Evolutionary conservation across 1,140 invertebrate genomes (phyloP).

Genomic region (Dreissena rostriformis): DNA sequence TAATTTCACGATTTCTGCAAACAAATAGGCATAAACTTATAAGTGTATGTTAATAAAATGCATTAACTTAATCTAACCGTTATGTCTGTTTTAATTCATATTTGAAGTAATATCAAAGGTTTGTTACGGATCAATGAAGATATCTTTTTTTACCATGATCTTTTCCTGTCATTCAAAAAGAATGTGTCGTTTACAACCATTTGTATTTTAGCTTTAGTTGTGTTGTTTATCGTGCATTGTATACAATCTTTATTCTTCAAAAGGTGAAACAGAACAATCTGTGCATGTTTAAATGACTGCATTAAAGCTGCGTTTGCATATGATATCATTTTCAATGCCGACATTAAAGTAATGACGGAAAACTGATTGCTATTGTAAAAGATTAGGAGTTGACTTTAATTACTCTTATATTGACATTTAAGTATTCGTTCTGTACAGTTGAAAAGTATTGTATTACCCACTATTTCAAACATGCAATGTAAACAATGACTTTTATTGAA

Average conservation of each 20-base stretch:
- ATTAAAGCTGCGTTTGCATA: not conserved
- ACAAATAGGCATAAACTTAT: too few relatives aligned
- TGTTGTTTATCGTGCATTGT: not conserved
- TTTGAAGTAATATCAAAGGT: too few relatives aligned
- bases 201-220: not conserved
- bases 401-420: not conserved
- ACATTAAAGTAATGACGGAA: constrained; percentile 6
- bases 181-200: not conserved
- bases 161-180: not conserved
- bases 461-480: not conserved
- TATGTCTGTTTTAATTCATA: too few relatives aligned
- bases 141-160: too few relatives aligned
- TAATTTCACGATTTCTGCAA: too few relatives aligned
- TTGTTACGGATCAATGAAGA: too few relatives aligned
- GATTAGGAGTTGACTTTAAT: not conserved
- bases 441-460: constrained; percentile 6
- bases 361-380: not conserved
- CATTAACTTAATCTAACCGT: too few relatives aligned
- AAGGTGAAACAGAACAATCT: not conserved
- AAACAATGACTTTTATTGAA: constrained; percentile 6
- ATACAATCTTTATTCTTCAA: not conserved
- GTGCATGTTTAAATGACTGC: not conserved
- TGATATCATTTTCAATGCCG: not conserved
- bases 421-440: not conserved
- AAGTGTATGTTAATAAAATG: too few relatives aligned